Percentiles rank a stretch among this genome's conserved stretches.
These are phyloP conservation scores for Epinephelus moara DNA, from an alignment of 2,113 vertebrate genomes.

Conservation along the genomic window DNA sequence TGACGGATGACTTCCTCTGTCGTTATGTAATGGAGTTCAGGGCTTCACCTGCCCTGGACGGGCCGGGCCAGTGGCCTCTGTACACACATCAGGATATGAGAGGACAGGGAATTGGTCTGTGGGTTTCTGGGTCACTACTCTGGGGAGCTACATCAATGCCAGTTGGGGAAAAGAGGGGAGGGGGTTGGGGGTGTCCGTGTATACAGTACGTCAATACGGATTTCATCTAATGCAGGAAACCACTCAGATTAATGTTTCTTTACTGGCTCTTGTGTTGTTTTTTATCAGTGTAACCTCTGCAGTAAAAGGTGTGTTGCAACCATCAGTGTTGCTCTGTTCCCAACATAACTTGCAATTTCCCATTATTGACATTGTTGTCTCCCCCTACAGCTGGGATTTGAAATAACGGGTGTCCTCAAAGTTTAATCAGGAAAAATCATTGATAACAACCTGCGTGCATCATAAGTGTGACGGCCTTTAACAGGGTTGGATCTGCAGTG, in stretches of 20 bases:
- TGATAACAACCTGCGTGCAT: not conserved
- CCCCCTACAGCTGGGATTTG: not conserved
- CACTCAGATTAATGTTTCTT: not conserved
- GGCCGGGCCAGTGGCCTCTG: slow-evolving; percentile 51
- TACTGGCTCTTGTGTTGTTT: not conserved
- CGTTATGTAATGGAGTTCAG: slow-evolving; percentile 72
- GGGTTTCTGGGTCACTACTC: slow-evolving; percentile 55
- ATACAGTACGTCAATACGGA: not conserved
- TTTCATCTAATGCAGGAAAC: slow-evolving; percentile 6
- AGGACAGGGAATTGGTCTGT: slow-evolving; percentile 59
- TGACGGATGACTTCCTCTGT: slow-evolving; percentile 79
- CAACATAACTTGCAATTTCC: not conserved
- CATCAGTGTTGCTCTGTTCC: not conserved
- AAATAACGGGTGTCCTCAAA: not conserved
- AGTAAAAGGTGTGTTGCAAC: not conserved
- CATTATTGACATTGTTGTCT: not conserved
- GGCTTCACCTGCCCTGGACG: slow-evolving; percentile 64
- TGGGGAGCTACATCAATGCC: slow-evolving; percentile 37
- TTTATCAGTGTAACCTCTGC: not conserved
- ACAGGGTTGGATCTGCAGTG: not conserved
- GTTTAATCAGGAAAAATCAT: not conserved
- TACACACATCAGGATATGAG: slow-evolving; percentile 58
- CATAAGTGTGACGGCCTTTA: not conserved
- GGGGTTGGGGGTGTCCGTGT: not conserved
- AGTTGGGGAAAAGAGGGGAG: not conserved